Percentiles rank a stretch among this genome's conserved stretches.
Conservation (phyloP, 2,888 invertebrate species). For the Lacanobia oleracea region DNA sequence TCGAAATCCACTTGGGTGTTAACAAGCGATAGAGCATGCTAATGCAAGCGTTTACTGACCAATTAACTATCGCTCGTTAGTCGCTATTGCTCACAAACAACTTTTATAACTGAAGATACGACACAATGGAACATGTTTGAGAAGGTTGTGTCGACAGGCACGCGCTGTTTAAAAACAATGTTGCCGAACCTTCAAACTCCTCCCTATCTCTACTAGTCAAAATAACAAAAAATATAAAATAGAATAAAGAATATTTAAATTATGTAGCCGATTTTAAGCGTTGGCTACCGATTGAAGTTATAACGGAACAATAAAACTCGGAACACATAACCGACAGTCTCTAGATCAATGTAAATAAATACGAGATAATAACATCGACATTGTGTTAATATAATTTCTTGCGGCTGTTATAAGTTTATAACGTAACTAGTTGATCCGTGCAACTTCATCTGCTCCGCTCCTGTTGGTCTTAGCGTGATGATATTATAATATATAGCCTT, state of each 20-base stretch:
- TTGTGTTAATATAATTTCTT: not conserved
- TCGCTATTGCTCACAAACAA: not conserved
- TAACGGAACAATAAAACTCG: too few relatives aligned
- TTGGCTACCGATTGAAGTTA: too few relatives aligned
- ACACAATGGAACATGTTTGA: not conserved
- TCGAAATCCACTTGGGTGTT: slow-evolving; percentile 47
- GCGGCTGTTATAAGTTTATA: not conserved
- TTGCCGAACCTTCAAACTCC: not conserved
- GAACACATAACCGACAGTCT: too few relatives aligned
- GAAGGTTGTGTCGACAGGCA: not conserved
- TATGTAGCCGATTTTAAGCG: too few relatives aligned
- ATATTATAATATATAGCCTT: too few relatives aligned
- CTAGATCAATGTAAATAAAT: not conserved
- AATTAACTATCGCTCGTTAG: not conserved
- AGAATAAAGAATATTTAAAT: not conserved
- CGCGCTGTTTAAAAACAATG: not conserved
- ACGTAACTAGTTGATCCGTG: too few relatives aligned
- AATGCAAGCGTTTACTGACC: not conserved
- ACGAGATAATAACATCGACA: not conserved
- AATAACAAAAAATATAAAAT: not conserved
- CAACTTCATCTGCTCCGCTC: too few relatives aligned
- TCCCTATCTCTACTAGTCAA: not conserved
- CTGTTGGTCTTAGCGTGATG: too few relatives aligned
- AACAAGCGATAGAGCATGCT: slow-evolving; percentile 10
- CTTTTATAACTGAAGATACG: slow-evolving; percentile 2